Conservation (phyloP, 2,113 vertebrate genomes). For the Sturnira hondurensis region DNA sequence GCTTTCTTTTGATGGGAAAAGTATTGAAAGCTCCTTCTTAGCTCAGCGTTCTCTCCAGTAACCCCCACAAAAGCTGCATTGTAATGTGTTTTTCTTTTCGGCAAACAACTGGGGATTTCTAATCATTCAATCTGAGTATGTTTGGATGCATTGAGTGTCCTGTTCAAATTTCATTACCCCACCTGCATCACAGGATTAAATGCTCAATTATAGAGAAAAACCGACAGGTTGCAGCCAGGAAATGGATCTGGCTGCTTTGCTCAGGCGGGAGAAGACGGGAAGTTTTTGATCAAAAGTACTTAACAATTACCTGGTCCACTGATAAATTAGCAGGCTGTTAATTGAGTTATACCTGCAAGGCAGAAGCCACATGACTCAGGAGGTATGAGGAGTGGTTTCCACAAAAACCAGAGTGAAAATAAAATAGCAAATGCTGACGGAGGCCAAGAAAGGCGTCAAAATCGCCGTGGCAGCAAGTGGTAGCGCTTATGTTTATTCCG, state of each 20-base stretch:
- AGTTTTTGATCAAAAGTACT: neutral
- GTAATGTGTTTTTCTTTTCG: conserved; percentile 78
- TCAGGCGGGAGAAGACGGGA: rapidly evolving
- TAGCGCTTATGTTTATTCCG: neutral
- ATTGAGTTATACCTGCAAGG: conserved; percentile 7
- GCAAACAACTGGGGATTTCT: conserved; percentile 75
- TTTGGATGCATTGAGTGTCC: conserved; percentile 76
- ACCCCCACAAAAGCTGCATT: conserved; percentile 55
- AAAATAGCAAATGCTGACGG: neutral
- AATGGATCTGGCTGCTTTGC: rapidly evolving
- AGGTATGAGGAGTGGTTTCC: neutral
- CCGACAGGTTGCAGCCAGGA: neutral
- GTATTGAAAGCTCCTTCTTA: conserved; percentile 70
- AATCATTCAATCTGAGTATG: conserved; percentile 69
- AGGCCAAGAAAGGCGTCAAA: neutral
- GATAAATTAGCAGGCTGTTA: conserved; percentile 12
- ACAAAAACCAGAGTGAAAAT: neutral
- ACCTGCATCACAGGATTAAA: conserved; percentile 51
- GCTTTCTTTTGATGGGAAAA: conserved; percentile 68
- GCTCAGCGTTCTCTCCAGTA: conserved; percentile 17
- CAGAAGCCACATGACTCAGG: neutral
- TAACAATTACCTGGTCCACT: neutral
- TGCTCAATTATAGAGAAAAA: rapidly evolving
- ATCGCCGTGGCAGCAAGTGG: neutral
- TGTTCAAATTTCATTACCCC: conserved; percentile 46